phyloP scores from a whole-genome alignment of 2,797 vertebrate species.

The Odontamblyopus lacepedii region DNA sequence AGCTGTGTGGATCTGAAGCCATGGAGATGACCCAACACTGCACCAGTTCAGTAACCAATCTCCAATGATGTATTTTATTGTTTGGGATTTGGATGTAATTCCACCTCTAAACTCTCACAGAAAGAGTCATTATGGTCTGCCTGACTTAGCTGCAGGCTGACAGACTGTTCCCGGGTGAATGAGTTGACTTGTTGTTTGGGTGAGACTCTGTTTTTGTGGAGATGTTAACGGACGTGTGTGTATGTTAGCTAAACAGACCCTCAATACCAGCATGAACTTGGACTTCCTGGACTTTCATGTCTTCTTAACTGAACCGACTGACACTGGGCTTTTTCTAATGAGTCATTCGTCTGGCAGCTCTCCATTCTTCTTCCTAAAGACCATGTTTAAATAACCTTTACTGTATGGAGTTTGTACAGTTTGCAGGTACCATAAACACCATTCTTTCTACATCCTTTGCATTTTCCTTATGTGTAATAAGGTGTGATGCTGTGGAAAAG shows the following conservation, averaged over 20 bases:
- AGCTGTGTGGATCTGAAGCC: slow-evolving; percentile 10
- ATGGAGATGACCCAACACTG: slow-evolving; percentile 1
- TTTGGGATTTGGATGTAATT: slow-evolving; percentile 11
- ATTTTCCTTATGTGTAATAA: neutral
- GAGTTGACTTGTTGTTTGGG: slow-evolving; percentile 51
- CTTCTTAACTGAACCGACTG: slow-evolving; percentile 37
- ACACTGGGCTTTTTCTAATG: slow-evolving; percentile 38
- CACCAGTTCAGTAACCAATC: slow-evolving; percentile 9
- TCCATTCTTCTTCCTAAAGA: slow-evolving; percentile 14
- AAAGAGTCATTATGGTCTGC: slow-evolving; percentile 56
- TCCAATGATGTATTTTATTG: slow-evolving; percentile 3
- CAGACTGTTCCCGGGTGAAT: slow-evolving; percentile 60
- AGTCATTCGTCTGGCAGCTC: slow-evolving; percentile 37
- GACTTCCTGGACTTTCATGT: slow-evolving; percentile 60
- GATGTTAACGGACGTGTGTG: slow-evolving; percentile 60
- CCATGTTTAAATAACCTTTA: slow-evolving; percentile 14
- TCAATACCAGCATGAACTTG: slow-evolving; percentile 62
- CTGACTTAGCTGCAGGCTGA: slow-evolving; percentile 53
- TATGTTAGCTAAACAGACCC: slow-evolving; percentile 58
- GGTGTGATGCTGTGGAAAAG: neutral
- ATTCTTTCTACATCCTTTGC: slow-evolving; percentile 9
- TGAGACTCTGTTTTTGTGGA: slow-evolving; percentile 51
- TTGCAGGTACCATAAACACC: slow-evolving; percentile 7
- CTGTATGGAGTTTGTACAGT: neutral
- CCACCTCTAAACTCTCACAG: slow-evolving; percentile 11